phyloP scores from a whole-genome alignment of 2,797 vertebrate species.

The Gobio occitaniae region DNA sequence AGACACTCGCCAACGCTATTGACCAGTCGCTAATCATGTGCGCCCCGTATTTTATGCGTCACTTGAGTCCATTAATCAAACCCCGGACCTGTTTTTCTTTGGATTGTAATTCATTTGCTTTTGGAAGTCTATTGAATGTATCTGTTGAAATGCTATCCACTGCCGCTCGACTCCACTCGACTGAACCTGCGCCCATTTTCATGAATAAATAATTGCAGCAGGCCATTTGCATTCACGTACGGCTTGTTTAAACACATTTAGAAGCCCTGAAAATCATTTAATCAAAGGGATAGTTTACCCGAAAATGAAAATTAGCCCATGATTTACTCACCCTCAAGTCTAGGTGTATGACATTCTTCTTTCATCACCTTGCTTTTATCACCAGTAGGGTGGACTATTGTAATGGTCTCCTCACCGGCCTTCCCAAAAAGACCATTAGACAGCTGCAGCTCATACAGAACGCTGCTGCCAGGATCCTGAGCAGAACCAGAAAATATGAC shows the following conservation, averaged over 20 bases:
- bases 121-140: slow-evolving; percentile 12
- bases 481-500: too few relatives aligned
- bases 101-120: slow-evolving; percentile 61
- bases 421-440: too few relatives aligned
- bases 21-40: slow-evolving; percentile 68
- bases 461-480: too few relatives aligned
- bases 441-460: too few relatives aligned
- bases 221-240: neutral
- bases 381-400: too few relatives aligned
- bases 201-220: neutral
- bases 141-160: neutral
- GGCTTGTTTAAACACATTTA: slow-evolving; percentile 1
- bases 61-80: slow-evolving; percentile 76
- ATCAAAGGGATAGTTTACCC: too few relatives aligned
- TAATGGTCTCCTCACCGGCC: too few relatives aligned
- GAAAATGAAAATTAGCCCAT: too few relatives aligned
- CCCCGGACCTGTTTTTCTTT: slow-evolving; percentile 51
- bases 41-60: slow-evolving; percentile 73
- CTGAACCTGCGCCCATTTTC: neutral
- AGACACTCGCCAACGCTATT: slow-evolving; percentile 76
- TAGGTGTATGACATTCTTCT: too few relatives aligned
- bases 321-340: too few relatives aligned
- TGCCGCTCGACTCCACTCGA: neutral
- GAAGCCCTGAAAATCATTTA: neutral
- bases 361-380: too few relatives aligned